Evolutionary conservation across 2,797 vertebrate genomes (phyloP).

Genomic region (Eulemur albifrons): DNA sequence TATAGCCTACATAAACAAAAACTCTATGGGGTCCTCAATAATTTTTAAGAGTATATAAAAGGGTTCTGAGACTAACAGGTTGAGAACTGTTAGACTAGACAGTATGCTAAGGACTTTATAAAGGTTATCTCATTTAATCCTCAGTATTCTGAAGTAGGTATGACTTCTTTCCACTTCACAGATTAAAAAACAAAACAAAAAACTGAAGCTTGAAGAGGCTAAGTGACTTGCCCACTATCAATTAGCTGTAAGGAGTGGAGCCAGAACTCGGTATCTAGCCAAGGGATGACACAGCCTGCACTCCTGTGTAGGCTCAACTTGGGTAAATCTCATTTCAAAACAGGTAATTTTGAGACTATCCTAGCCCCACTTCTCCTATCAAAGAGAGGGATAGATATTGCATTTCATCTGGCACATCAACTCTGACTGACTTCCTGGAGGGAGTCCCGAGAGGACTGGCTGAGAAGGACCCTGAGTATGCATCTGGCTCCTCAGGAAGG

Average conservation of each 20-base stretch:
- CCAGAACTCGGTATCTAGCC: neutral
- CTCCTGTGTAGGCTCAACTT: neutral
- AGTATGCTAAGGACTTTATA: neutral
- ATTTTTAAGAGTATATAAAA: neutral
- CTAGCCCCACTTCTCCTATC: neutral
- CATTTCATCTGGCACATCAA: neutral
- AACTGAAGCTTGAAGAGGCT: neutral
- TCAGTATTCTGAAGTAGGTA: slow-evolving; percentile 26
- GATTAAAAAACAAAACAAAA: neutral
- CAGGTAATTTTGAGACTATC: neutral
- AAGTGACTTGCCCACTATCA: neutral
- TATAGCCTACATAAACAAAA: neutral
- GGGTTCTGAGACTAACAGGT: neutral
- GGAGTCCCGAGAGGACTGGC: neutral
- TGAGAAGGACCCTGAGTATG: neutral
- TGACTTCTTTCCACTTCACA: neutral
- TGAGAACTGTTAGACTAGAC: neutral
- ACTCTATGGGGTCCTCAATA: neutral
- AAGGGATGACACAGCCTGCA: neutral
- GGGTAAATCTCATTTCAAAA: neutral
- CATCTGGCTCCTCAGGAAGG: neutral
- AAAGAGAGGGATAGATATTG: neutral
- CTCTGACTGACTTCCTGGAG: neutral
- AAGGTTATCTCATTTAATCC: neutral
- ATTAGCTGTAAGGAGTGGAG: neutral